phyloP scores from a whole-genome alignment of 2,113 vertebrate species.

The Xiphorhynchus elegans region DNA sequence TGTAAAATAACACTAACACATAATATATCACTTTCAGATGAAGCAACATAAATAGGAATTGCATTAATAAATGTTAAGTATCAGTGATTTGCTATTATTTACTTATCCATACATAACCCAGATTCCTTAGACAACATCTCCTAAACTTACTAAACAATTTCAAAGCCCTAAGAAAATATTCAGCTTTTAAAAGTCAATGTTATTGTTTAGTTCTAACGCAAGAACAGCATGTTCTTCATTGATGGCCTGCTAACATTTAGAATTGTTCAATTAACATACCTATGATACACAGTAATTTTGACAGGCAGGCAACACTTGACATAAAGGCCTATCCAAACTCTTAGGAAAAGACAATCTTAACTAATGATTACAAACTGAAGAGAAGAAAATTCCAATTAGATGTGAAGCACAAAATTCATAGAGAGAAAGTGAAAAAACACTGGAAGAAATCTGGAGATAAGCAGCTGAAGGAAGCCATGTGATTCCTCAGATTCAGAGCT shows the following conservation, averaged over 20 bases:
- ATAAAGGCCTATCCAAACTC: neutral
- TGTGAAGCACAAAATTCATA: neutral
- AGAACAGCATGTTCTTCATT: neutral
- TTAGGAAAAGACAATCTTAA: neutral
- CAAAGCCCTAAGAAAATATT: neutral
- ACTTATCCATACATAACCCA: neutral
- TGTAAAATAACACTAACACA: neutral
- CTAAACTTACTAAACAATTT: neutral
- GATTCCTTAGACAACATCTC: neutral
- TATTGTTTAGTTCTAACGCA: neutral
- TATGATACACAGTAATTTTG: neutral
- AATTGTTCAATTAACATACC: neutral
- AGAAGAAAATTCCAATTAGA: neutral
- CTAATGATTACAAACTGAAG: neutral
- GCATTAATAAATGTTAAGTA: neutral
- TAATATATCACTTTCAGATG: neutral
- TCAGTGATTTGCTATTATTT: neutral
- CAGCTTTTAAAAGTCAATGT: neutral
- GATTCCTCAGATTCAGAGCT: neutral
- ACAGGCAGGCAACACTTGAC: neutral
- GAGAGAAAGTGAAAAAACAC: neutral
- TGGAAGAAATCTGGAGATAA: neutral
- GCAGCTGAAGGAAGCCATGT: accelerated
- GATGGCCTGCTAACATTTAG: neutral
- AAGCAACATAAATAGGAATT: neutral